phyloP scores from a whole-genome alignment of 2,888 invertebrate species.

The Amblyteles armatorius region DNA sequence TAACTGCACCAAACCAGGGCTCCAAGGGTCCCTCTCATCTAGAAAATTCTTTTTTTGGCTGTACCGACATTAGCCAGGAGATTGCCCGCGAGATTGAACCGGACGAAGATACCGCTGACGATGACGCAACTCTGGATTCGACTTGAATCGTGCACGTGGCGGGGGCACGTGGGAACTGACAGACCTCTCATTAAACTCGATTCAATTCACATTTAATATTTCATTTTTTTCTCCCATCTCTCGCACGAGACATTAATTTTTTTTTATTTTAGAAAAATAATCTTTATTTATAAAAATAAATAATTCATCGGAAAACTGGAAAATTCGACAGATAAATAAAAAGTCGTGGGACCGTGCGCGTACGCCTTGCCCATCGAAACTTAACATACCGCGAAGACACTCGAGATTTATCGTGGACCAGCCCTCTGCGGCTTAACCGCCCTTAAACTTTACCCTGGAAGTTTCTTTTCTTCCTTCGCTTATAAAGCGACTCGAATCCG shows the following conservation, averaged over 20 bases:
- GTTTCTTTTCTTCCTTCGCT: background rate
- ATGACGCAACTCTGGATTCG: constrained; percentile 8
- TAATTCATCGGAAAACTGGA: too few relatives aligned
- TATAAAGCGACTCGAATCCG: too few relatives aligned
- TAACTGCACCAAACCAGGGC: background rate
- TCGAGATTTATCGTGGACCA: constrained; percentile 5
- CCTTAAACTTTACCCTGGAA: background rate
- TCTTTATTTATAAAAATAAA: too few relatives aligned
- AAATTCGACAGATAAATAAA: background rate
- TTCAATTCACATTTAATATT: too few relatives aligned
- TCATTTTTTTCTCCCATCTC: too few relatives aligned
- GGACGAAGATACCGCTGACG: background rate
- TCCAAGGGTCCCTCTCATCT: background rate
- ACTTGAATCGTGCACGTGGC: constrained; percentile 26
- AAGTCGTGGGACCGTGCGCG: background rate
- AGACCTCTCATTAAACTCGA: background rate
- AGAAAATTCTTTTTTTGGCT: background rate
- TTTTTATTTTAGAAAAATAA: too few relatives aligned
- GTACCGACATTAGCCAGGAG: background rate
- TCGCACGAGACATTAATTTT: too few relatives aligned
- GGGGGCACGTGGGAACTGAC: constrained; percentile 5
- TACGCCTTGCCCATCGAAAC: background rate
- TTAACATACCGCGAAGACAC: constrained; percentile 9
- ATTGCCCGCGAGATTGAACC: constrained; percentile 8
- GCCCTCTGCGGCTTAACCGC: background rate